Conservation (phyloP, 2,797 vertebrate genomes). For the Anomalospiza imberbis region DNA sequence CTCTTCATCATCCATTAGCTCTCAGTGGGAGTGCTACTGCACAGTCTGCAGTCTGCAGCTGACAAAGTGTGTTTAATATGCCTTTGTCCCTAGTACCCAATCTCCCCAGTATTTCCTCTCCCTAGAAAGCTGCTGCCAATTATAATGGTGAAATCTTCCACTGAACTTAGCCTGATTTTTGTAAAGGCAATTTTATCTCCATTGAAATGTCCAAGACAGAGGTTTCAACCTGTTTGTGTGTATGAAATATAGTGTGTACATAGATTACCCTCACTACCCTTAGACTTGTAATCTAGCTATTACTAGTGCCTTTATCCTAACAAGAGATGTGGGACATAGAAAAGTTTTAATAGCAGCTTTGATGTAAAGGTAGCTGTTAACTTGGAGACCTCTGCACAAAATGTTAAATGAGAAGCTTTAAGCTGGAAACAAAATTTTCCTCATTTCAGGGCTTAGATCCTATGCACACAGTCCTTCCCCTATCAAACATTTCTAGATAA, state of each 20-base stretch:
- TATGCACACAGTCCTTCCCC: neutral
- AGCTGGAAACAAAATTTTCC: neutral
- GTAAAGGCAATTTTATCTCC: conserved; percentile 11
- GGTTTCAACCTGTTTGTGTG: neutral
- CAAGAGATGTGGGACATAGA: neutral
- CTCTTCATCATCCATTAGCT: conserved; percentile 21
- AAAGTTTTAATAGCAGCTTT: neutral
- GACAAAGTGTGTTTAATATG: conserved; percentile 19
- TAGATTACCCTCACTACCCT: neutral
- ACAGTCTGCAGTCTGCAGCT: conserved; percentile 5
- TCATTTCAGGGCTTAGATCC: neutral
- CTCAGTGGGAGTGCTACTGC: conserved; percentile 21
- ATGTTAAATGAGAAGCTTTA: neutral
- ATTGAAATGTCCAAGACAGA: neutral
- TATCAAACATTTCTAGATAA: neutral
- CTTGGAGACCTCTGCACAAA: neutral
- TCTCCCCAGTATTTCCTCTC: neutral
- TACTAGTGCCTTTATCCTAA: neutral
- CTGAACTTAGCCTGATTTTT: neutral
- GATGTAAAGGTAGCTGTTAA: neutral
- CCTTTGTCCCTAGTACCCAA: neutral
- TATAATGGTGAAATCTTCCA: neutral
- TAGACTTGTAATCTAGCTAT: neutral
- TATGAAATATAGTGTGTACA: neutral
- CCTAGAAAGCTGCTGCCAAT: conserved; percentile 27